A percentile compares a stretch with the other conserved stretches of the same genome.
These are phyloP conservation scores for Drosophila multiciliata DNA, from an alignment of 2,888 invertebrate species.

Conservation along the genomic window DNA sequence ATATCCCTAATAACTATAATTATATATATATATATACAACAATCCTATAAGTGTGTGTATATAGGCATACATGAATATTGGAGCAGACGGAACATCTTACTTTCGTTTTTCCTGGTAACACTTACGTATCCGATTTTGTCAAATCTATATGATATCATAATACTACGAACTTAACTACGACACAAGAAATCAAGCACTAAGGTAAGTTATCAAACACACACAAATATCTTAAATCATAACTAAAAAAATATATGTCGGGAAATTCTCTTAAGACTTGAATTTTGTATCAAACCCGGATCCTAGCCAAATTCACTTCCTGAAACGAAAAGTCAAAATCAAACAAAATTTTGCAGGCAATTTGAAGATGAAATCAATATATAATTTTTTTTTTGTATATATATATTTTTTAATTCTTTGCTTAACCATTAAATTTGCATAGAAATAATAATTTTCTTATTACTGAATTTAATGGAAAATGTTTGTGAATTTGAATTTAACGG, in stretches of 20 bases:
- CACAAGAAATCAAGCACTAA: slow-evolving; percentile 43
- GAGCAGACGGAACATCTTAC: slow-evolving; percentile 23
- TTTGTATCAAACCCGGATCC: not conserved
- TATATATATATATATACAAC: slow-evolving; percentile 1
- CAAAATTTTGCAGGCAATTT: not conserved
- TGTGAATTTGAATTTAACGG: not conserved
- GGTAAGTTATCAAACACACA: slow-evolving; percentile 42
- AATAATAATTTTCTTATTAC: not conserved
- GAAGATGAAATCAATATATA: not conserved
- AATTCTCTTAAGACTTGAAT: not conserved
- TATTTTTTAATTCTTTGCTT: not conserved
- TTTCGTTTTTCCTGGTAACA: slow-evolving; percentile 46
- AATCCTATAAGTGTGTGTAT: slow-evolving; percentile 3
- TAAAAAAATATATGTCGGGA: not conserved
- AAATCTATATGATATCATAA: slow-evolving; percentile 34
- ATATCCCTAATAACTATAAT: not conserved
- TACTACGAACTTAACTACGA: slow-evolving; percentile 45
- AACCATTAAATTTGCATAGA: not conserved
- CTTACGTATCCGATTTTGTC: slow-evolving; percentile 41
- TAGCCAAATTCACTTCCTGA: not conserved
- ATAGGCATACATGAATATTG: slow-evolving; percentile 14
- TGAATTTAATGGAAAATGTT: not conserved
- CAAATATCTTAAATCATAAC: not conserved
- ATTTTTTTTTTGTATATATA: not conserved
- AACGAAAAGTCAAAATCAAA: not conserved